A percentile compares a stretch with the other conserved stretches of the same genome.
Evolutionary conservation across 2,797 vertebrate species (phyloP).

Genomic region (Galago senegalensis): DNA sequence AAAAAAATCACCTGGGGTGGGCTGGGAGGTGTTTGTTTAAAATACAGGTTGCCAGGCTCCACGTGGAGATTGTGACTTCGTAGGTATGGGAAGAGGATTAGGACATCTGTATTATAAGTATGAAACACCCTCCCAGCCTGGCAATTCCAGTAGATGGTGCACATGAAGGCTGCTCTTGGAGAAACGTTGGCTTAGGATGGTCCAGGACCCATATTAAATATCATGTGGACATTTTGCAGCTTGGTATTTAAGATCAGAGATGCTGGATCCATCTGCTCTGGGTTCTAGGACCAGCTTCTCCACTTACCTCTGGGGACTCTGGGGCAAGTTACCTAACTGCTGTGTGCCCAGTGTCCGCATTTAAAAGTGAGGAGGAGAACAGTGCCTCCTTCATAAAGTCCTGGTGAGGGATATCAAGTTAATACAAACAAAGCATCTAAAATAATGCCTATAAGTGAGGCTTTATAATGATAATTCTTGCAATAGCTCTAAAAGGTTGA

Average conservation of each 20-base stretch:
- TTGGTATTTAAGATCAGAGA: background rate
- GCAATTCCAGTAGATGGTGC: background rate
- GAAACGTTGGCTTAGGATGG: background rate
- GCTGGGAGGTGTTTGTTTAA: background rate
- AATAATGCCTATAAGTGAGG: background rate
- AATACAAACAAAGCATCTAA: background rate
- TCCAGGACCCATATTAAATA: background rate
- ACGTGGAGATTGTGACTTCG: background rate
- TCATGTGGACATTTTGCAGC: background rate
- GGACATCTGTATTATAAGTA: background rate
- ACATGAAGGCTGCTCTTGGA: background rate
- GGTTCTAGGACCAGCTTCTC: background rate
- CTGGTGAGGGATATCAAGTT: background rate
- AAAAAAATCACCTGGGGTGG: background rate
- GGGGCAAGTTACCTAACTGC: background rate
- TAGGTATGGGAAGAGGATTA: background rate
- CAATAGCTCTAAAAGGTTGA: background rate
- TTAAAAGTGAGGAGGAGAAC: background rate
- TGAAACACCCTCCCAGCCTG: background rate
- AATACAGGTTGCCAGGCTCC: background rate
- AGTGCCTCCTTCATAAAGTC: background rate
- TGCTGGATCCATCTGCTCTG: background rate
- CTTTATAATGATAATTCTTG: background rate
- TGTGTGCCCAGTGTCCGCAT: background rate
- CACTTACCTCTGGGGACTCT: background rate